phyloP scores from a whole-genome alignment of 2,113 vertebrate genomes.

The Apteryx owenii region DNA sequence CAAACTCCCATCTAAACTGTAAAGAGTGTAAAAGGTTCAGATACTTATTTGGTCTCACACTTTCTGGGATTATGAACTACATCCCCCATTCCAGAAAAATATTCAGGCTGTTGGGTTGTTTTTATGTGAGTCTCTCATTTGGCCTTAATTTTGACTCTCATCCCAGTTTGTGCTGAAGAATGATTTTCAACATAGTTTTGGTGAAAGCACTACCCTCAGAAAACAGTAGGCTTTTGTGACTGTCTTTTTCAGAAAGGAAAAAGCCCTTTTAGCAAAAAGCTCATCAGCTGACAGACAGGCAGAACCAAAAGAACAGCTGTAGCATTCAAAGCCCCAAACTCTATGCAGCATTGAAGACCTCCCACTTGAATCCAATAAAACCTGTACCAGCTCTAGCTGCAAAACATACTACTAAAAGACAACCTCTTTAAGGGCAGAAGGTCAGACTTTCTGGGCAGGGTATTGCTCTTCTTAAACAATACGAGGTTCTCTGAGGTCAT shows the following conservation, averaged over 20 bases:
- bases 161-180: background rate
- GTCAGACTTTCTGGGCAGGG: background rate
- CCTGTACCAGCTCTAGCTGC: background rate
- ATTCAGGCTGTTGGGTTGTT: background rate
- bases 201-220: background rate
- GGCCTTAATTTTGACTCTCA: background rate
- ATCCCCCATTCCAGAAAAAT: background rate
- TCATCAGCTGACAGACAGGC: background rate
- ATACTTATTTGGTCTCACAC: rapidly evolving
- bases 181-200: background rate
- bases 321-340: background rate
- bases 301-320: background rate
- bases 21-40: background rate
- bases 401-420: background rate
- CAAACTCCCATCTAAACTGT: background rate
- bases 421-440: background rate
- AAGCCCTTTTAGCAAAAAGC: background rate
- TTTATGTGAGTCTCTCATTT: background rate
- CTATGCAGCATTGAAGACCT: background rate
- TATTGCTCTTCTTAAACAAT: background rate
- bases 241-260: background rate
- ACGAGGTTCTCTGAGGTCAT: background rate
- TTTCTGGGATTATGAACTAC: background rate
- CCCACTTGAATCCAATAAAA: background rate
- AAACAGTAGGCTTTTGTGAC: background rate